These are phyloP conservation scores for Pyrrhosoma nymphula DNA, from an alignment of 2,888 invertebrate genomes.

Conservation along the genomic window DNA sequence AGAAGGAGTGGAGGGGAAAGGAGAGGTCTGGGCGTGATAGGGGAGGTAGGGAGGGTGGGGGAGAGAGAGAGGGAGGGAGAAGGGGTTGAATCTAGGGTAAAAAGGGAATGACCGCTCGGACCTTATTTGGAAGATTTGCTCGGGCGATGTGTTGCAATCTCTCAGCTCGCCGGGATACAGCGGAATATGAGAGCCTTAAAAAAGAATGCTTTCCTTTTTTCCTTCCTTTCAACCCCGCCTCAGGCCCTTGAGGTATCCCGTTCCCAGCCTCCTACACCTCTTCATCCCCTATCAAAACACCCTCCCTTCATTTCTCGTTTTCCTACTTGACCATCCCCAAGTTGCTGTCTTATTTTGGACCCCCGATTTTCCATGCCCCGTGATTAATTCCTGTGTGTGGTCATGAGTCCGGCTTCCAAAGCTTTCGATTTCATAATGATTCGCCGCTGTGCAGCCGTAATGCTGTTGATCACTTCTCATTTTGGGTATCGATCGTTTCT, in stretches of 20 bases:
- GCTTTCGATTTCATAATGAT: background rate
- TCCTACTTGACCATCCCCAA: background rate
- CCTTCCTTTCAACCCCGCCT: constrained; percentile 42
- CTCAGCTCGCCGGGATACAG: background rate
- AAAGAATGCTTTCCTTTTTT: background rate
- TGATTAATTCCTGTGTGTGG: background rate
- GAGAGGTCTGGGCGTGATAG: background rate
- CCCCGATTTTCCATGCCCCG: background rate
- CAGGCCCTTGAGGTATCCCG: background rate
- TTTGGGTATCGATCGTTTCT: background rate
- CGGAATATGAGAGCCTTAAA: constrained; percentile 60
- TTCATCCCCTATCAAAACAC: background rate
- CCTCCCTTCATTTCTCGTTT: background rate
- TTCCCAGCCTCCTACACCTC: background rate
- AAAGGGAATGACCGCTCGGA: constrained; percentile 66
- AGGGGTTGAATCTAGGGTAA: constrained; percentile 62
- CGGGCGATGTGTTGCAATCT: constrained; percentile 54
- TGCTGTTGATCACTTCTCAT: background rate
- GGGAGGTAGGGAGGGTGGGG: background rate
- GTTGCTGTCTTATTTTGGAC: background rate
- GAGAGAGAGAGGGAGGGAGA: background rate
- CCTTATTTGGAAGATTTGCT: constrained; percentile 66
- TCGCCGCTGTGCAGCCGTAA: background rate
- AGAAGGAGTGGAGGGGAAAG: background rate
- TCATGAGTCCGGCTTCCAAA: background rate